These are phyloP conservation scores for Rhagoletis pomonella DNA, from an alignment of 1,140 invertebrate genomes.

Conservation along the genomic window DNA sequence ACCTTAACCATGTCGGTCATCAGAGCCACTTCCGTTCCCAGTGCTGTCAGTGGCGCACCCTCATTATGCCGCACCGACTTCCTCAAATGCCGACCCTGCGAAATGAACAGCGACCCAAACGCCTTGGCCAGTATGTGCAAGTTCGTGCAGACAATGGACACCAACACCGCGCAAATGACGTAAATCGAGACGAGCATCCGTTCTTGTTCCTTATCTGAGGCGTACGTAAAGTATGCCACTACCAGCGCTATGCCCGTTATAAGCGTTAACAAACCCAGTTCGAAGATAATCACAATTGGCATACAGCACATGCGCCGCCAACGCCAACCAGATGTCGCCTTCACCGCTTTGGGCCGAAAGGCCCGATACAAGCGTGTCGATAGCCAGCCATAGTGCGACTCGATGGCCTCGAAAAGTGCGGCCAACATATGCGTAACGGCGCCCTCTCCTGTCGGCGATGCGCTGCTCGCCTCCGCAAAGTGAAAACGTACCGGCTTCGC, in stretches of 20 bases:
- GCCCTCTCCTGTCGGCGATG: constrained; percentile 93
- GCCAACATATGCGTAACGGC: constrained; percentile 95
- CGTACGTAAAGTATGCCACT: constrained; percentile 75
- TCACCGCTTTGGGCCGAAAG: constrained; percentile 87
- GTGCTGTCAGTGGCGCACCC: constrained; percentile 85
- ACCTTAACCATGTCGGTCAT: constrained; percentile 87
- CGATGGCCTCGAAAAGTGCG: constrained; percentile 93
- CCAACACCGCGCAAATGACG: constrained; percentile 77
- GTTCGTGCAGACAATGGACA: constrained; percentile 87
- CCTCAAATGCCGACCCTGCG: constrained; percentile 87
- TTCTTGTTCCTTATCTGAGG: constrained; percentile 62
- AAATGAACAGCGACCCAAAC: constrained; percentile 82
- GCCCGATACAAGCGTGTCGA: constrained; percentile 92
- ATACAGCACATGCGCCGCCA: constrained; percentile 95
- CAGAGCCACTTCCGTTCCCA: constrained; percentile 90
- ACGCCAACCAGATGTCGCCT: constrained; percentile 79
- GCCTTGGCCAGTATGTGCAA: constrained; percentile 87
- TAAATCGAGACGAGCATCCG: constrained; percentile 75
- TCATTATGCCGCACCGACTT: constrained; percentile 83
- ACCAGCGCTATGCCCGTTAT: constrained; percentile 79
- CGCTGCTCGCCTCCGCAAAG: constrained; percentile 95
- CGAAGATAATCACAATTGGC: constrained; percentile 87
- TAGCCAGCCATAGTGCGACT: constrained; percentile 93
- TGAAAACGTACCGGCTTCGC: constrained; percentile 90
- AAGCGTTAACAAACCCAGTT: constrained; percentile 81